phyloP scores from a whole-genome alignment of 2,888 invertebrate species.

The Troglohyphantes excavatus region DNA sequence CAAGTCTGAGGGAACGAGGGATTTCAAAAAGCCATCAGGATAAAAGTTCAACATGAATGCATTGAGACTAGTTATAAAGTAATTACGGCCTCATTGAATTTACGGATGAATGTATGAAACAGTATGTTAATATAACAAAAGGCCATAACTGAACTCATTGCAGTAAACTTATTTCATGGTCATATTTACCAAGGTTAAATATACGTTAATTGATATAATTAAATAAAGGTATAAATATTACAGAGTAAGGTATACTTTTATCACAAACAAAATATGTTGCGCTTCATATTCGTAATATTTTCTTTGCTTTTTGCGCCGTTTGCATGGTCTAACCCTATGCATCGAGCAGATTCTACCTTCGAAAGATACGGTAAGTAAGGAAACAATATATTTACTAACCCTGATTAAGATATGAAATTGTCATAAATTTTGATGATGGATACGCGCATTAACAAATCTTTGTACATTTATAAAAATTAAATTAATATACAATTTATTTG shows the following conservation, averaged over 20 bases:
- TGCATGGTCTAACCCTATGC: constrained; percentile 19
- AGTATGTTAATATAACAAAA: background rate
- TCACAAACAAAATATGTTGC: constrained; percentile 1
- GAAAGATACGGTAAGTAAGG: constrained; percentile 37
- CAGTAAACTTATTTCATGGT: too few species aligned
- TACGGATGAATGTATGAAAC: background rate
- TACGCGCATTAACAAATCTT: too few species aligned
- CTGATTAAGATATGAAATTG: too few species aligned
- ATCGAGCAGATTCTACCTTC: background rate
- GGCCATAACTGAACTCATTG: background rate
- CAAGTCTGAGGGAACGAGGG: too few species aligned
- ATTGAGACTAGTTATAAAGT: background rate
- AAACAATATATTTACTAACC: too few species aligned
- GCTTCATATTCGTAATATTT: background rate
- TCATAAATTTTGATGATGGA: too few species aligned
- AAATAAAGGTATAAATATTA: constrained; percentile 3
- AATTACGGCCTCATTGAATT: background rate
- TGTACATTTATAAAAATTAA: too few species aligned
- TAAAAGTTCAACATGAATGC: background rate
- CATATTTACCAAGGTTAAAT: background rate
- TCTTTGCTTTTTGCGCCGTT: background rate
- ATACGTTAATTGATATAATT: background rate
- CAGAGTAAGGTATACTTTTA: background rate
- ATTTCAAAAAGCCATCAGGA: background rate
- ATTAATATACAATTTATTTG: too few species aligned